Conservation (phyloP, 2,113 vertebrate species). For the Hippocampus guttulatus region DNA sequence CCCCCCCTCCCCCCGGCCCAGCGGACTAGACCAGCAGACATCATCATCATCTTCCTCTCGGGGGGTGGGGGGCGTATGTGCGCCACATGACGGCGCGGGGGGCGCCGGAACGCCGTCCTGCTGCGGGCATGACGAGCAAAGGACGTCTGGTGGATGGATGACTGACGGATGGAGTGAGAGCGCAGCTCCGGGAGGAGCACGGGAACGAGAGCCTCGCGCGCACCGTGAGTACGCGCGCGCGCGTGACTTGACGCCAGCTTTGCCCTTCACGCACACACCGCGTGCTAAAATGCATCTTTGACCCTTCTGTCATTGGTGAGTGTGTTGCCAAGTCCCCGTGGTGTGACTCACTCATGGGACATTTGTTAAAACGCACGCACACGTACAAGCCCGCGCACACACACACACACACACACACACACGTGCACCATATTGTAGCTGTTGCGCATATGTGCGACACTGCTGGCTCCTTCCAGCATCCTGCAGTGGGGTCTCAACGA, state of each 20-base stretch:
- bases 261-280: slow-evolving; percentile 65
- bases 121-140: background rate
- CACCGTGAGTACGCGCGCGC: slow-evolving; percentile 15
- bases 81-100: background rate
- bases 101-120: background rate
- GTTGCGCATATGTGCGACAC: background rate
- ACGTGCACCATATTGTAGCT: background rate
- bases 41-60: background rate
- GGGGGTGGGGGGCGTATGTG: background rate
- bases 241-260: slow-evolving; percentile 47
- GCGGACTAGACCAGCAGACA: background rate
- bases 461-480: background rate
- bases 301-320: slow-evolving; percentile 76
- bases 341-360: slow-evolving; percentile 1
- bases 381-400: background rate
- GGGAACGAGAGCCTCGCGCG: background rate
- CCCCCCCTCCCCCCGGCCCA: background rate
- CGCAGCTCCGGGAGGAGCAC: background rate
- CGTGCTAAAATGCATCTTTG: slow-evolving; percentile 55
- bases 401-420: background rate
- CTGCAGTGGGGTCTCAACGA: background rate
- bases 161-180: slow-evolving; percentile 5
- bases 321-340: background rate
- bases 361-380: background rate
- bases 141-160: slow-evolving; percentile 5